A percentile compares a stretch with the other conserved stretches of the same genome.
phyloP scores from a whole-genome alignment of 2,888 invertebrate genomes.

The Andrena camellia region DNA sequence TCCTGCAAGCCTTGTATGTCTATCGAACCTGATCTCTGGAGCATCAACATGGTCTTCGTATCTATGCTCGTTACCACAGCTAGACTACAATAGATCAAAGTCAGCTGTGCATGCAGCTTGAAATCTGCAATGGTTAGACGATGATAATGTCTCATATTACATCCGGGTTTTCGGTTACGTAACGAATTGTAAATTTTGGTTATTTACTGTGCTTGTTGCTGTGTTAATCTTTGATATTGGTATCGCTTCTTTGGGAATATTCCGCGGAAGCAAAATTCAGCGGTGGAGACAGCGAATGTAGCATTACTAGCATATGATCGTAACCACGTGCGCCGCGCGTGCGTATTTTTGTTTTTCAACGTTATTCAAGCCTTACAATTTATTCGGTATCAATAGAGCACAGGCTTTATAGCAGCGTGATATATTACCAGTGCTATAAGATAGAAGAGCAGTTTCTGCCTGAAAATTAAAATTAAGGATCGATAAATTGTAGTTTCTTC shows the following conservation, averaged over 20 bases:
- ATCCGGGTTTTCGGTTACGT: slow-evolving; percentile 23
- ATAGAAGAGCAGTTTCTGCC: background rate
- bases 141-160: slow-evolving; percentile 4
- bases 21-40: slow-evolving; percentile 70
- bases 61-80: background rate
- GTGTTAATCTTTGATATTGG: background rate
- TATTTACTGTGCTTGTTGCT: slow-evolving; percentile 22
- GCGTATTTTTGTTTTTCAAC: slow-evolving; percentile 12
- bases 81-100: slow-evolving; percentile 17
- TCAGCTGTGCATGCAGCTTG: slow-evolving; percentile 17
- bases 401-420: background rate
- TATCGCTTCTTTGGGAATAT: slow-evolving; percentile 23
- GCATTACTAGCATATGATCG: slow-evolving; percentile 8
- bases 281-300: background rate
- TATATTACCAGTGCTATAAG: background rate
- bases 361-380: background rate
- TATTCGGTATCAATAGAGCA: background rate
- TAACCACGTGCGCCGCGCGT: slow-evolving; percentile 41
- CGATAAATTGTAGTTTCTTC: background rate
- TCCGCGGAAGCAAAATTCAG: background rate
- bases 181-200: slow-evolving; percentile 9
- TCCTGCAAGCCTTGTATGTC: slow-evolving; percentile 78
- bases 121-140: slow-evolving; percentile 24
- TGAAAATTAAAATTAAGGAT: background rate
- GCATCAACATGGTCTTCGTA: slow-evolving; percentile 67